Evolutionary conservation across 1,140 invertebrate species (phyloP).

Genomic region (Micrasema minimum): DNA sequence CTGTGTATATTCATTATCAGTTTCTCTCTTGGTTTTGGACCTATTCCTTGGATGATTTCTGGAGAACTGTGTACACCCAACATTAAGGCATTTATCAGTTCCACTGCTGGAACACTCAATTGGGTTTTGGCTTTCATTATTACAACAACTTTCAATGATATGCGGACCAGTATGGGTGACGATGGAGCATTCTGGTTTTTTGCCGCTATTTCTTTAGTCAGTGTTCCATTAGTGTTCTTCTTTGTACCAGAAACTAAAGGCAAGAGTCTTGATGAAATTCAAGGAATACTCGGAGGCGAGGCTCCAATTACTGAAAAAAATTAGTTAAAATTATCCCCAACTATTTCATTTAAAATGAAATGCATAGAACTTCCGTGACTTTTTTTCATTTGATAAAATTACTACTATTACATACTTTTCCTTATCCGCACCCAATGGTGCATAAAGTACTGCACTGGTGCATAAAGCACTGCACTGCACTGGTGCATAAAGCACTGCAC

Average conservation of each 20-base stretch:
- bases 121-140: slow-evolving; percentile 85
- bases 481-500: too few relatives aligned
- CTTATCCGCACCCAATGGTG: too few relatives aligned
- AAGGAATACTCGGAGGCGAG: slow-evolving; percentile 68
- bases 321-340: not conserved
- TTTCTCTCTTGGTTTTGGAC: slow-evolving; percentile 83
- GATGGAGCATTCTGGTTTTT: slow-evolving; percentile 85
- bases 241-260: slow-evolving; percentile 92
- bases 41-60: slow-evolving; percentile 84
- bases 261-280: slow-evolving; percentile 86
- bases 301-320: slow-evolving; percentile 22
- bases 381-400: too few relatives aligned
- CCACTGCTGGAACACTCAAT: slow-evolving; percentile 79
- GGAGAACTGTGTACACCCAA: slow-evolving; percentile 79
- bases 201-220: slow-evolving; percentile 75
- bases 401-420: too few relatives aligned
- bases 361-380: too few relatives aligned
- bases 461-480: too few relatives aligned
- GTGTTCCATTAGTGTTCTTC: slow-evolving; percentile 79
- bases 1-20: slow-evolving; percentile 80
- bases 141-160: slow-evolving; percentile 78
- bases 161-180: slow-evolving; percentile 69
- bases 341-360: too few relatives aligned
- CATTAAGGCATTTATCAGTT: slow-evolving; percentile 79
- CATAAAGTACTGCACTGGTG: too few relatives aligned